Evolutionary conservation across 1,140 invertebrate species (phyloP), one percentile per base, ranked within the genome.

Genomic region (Globodera rostochiensis): DNA sequence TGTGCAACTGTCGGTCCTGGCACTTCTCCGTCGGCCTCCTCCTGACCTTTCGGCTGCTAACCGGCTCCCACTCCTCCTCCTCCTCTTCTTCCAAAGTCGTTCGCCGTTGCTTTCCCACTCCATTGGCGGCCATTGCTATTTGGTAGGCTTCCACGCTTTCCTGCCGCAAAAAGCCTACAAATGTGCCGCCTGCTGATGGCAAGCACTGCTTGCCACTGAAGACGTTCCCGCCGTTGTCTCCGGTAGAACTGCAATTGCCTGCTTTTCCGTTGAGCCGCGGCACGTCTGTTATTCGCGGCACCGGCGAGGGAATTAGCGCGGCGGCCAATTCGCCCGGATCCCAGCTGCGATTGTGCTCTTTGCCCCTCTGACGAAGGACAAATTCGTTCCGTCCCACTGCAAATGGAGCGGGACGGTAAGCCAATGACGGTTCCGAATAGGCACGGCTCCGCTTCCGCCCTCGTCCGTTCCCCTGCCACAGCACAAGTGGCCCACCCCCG

Each of bases 211-310:
- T n/a, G 8, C 36, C 47, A 3, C 69, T 3, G 11, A 25, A 0
- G 1, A 25, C n/a, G 9, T 53, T 19, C 36, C 8, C 49, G 77
- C 60, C 70, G 77, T 25, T 11, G 21, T 25, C n/a, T 46, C 46
- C 69, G 47, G 66, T 9, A 15, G 19, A 50, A 66, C 2, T 9
- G 77, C 66, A 36, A 36, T 36, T 60, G 75, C 73, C 73, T 25
- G 57, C 57, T 15, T 50, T 67, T 21, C 73, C 74, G n/a, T 81
- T 81, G 46, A 81, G 74, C 7, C 47, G 53, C 49, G 80, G 80
- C 15, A 70, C 46, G 77, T 81, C 80, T 6, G 80, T 81, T n/a
- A 81, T 77, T 15, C 80, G n/a, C 46, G 73, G 80, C n/a, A 74
- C 46, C 67, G 73, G 67, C n/a, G 46, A 50, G 25, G 73, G 79